A percentile compares a stretch with the other conserved stretches of the same genome.
Evolutionary conservation across 2,113 vertebrate species (phyloP).

Genomic region (Caracal caracal): DNA sequence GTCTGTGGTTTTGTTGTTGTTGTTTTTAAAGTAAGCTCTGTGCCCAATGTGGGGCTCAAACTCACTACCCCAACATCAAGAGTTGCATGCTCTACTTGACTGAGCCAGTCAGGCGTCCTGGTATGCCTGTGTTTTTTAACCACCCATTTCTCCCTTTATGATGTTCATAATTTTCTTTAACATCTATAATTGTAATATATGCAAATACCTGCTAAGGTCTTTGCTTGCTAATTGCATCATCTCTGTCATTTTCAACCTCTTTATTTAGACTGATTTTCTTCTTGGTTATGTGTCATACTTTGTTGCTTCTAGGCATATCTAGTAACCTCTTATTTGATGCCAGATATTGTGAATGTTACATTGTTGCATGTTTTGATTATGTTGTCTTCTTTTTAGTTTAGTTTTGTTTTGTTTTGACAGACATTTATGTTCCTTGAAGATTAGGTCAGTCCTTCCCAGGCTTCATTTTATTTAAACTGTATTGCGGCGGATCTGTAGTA

Average conservation of each 20-base stretch:
- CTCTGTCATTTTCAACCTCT: background rate
- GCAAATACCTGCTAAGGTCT: background rate
- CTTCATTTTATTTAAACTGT: constrained; percentile 23
- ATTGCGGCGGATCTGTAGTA: background rate
- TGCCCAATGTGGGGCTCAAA: background rate
- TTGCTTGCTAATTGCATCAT: background rate
- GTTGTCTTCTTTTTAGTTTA: background rate
- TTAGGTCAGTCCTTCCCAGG: background rate
- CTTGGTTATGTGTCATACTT: background rate
- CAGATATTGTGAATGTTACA: background rate
- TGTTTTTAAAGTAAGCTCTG: background rate
- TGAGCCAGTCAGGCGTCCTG: background rate
- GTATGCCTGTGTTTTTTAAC: background rate
- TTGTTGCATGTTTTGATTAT: background rate
- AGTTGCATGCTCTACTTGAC: background rate
- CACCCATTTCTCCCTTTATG: background rate
- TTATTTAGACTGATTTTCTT: background rate
- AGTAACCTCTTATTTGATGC: background rate
- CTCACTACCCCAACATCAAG: background rate
- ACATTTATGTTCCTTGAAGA: background rate
- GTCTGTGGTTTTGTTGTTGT: background rate
- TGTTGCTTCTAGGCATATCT: background rate
- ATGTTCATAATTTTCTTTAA: background rate
- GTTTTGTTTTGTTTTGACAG: background rate
- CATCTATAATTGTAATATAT: background rate